A percentile compares a stretch with the other conserved stretches of the same genome.
Conservation (phyloP, 1,140 invertebrate genomes). For the Oryzaephilus surinamensis region DNA sequence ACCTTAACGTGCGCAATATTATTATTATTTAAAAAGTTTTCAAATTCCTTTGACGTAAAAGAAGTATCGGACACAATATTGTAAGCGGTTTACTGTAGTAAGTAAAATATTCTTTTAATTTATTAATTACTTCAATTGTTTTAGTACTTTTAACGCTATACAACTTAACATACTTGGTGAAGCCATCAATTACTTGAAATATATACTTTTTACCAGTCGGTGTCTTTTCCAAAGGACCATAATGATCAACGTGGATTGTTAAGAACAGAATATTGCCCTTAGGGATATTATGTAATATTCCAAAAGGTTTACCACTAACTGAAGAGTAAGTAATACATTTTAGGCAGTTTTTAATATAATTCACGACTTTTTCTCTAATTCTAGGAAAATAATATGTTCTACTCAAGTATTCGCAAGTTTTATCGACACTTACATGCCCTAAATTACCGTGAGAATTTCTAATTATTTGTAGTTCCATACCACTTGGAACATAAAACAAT, state of each 20-base stretch:
- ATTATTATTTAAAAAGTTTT: slow-evolving; percentile 12
- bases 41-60: slow-evolving; percentile 16
- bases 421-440: neutral
- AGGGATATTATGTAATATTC: slow-evolving; percentile 21
- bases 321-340: slow-evolving; percentile 24
- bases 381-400: slow-evolving; percentile 26
- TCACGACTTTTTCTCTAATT: slow-evolving; percentile 21
- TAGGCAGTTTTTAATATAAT: slow-evolving; percentile 20
- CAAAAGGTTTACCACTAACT: slow-evolving; percentile 19
- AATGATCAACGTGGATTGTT: slow-evolving; percentile 28
- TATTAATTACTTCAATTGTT: slow-evolving; percentile 11
- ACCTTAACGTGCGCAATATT: slow-evolving; percentile 13
- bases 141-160: slow-evolving; percentile 11
- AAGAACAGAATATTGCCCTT: slow-evolving; percentile 24
- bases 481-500: neutral
- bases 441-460: neutral
- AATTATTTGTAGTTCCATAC: neutral
- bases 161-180: slow-evolving; percentile 22
- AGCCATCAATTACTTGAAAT: slow-evolving; percentile 21
- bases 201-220: slow-evolving; percentile 13
- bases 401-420: neutral
- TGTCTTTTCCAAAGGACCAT: slow-evolving; percentile 19
- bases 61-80: slow-evolving; percentile 15
- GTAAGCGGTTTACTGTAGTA: slow-evolving; percentile 11
- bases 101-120: slow-evolving; percentile 12